These are phyloP conservation scores for Paramisgurnus dabryanus DNA, from an alignment of 2,113 vertebrate species.

Conservation along the genomic window DNA sequence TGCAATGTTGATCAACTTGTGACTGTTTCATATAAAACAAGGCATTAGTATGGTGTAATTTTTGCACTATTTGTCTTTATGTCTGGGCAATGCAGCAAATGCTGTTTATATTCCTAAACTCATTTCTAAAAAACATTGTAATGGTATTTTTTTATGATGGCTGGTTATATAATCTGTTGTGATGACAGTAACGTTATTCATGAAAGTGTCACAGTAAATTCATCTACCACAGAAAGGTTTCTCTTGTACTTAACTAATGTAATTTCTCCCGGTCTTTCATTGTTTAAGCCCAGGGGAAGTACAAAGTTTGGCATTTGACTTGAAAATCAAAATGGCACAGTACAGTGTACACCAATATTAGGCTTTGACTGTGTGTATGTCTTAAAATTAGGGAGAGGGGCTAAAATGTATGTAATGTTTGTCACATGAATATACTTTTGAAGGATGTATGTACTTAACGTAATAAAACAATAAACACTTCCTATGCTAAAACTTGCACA, in stretches of 20 bases:
- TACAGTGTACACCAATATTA: conserved; percentile 1
- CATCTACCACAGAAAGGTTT: too few relatives aligned
- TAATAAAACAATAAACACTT: too few relatives aligned
- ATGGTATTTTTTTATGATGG: background rate
- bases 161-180: background rate
- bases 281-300: background rate
- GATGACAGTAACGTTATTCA: background rate
- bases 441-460: too few relatives aligned
- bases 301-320: background rate
- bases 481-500: too few relatives aligned
- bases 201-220: too few relatives aligned
- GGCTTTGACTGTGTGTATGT: background rate
- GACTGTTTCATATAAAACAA: background rate
- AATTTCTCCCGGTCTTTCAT: background rate
- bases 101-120: background rate
- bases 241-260: too few relatives aligned
- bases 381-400: background rate
- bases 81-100: background rate
- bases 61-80: too few relatives aligned
- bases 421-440: too few relatives aligned
- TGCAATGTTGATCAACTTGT: background rate
- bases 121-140: too few relatives aligned
- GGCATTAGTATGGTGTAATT: too few relatives aligned
- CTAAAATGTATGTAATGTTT: too few relatives aligned
- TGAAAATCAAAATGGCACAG: background rate